Conservation (phyloP, 2,888 invertebrate genomes). For the Leucophora obtusa region DNA sequence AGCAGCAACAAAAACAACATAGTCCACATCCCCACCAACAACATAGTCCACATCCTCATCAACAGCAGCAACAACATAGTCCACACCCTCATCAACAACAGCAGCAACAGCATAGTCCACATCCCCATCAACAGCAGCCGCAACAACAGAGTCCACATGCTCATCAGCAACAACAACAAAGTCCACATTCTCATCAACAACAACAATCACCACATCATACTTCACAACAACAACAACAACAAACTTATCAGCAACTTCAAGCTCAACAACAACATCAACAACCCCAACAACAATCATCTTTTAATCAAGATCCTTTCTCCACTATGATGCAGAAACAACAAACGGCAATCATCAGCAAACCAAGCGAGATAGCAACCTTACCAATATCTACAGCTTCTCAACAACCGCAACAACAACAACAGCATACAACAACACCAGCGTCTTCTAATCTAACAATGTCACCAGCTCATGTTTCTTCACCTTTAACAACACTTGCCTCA, state of each 20-base stretch:
- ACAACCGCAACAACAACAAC: constrained; percentile 64
- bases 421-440: constrained; percentile 68
- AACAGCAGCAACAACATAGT: constrained; percentile 61
- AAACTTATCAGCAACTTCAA: constrained; percentile 63
- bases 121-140: constrained; percentile 65
- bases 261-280: constrained; percentile 58
- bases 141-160: constrained; percentile 64
- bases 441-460: constrained; percentile 38
- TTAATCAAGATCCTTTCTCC: constrained; percentile 66
- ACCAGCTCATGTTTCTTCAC: constrained; percentile 64
- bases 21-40: constrained; percentile 67
- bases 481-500: constrained; percentile 50
- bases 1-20: constrained; percentile 60
- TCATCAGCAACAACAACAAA: constrained; percentile 64
- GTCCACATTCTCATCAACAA: constrained; percentile 59
- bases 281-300: constrained; percentile 59
- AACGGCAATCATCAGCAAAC: constrained; percentile 51
- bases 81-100: constrained; percentile 65
- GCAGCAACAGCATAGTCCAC: constrained; percentile 78
- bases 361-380: constrained; percentile 32
- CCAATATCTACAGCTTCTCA: constrained; percentile 13
- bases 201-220: constrained; percentile 78
- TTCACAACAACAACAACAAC: constrained; percentile 68
- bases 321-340: constrained; percentile 62
- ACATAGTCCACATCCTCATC: constrained; percentile 77